Base-by-base conservation (phyloP, 2,888 invertebrate species). In the Andrena hattorfiana region DNA sequence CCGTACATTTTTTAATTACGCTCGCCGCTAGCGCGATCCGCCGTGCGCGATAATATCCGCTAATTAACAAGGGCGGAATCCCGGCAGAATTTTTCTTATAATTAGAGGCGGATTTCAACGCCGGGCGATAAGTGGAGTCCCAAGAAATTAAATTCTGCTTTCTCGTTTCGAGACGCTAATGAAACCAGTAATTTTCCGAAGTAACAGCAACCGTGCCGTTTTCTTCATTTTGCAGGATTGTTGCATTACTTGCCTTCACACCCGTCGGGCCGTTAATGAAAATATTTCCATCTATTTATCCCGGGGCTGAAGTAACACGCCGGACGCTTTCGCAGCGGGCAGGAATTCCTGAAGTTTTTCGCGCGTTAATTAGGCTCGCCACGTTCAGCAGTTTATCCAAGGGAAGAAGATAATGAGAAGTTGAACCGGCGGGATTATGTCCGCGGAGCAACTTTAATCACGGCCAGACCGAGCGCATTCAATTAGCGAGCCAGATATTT, bases 401-500 rank as follows among this genome's bases (percentile, higher is more conserved):
- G 77, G 71, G 72, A 81, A 54, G 78, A 77, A 59, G 68, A 81
- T 80, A 81, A 83, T 64, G 80, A 63, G 79, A 79, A 48, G 70
- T 73, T 63, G 81, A 69, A 76, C 73, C 73, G 54, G 66, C 62
- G 78, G 69, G 84, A 81, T 76, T 86, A 66, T 69, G 74, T 80
- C 79, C 49, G 54, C 28, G 49, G 64, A 74, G 81, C 66, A 79
- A 79, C 73, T 87, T 87, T 81, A 85, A 81, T 84, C 87, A 69
- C 77, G 79, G 70, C 59, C 68, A 77, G 74, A 77, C 76, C 67
- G 51, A 51, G 77, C 77, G 82, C 70, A 77, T 88, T 88, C 88
- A 87, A 87, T 87, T 87, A 87, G 78, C 86, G 56, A 59, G 68
- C 67, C 67, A 78, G 84, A 84, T 86, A 87, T 87, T 87, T 81